A percentile compares a stretch with the other conserved stretches of the same genome.
Conservation (phyloP, 1,140 invertebrate species). For the Atopsyche davidsoni region DNA sequence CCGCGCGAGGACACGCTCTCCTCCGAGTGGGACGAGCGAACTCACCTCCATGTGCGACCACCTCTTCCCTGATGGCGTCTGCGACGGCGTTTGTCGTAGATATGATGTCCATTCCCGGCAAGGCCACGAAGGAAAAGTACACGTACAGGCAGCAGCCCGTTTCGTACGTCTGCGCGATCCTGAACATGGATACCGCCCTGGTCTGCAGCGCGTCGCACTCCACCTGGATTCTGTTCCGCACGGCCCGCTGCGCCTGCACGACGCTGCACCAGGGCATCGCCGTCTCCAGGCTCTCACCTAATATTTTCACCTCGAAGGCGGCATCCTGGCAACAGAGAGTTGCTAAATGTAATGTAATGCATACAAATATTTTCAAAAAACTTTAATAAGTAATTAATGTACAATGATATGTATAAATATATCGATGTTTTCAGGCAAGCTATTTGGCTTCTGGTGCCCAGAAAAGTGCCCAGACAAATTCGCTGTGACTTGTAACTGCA, state of each 20-base stretch:
- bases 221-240: slow-evolving; percentile 70
- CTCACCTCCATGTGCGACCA: slow-evolving; percentile 74
- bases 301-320: slow-evolving; percentile 78
- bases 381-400: no score
- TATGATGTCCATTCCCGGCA: slow-evolving; percentile 62
- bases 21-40: no score
- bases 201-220: slow-evolving; percentile 68
- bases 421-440: no score
- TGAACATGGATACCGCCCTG: slow-evolving; percentile 61
- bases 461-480: no score
- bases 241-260: slow-evolving; percentile 73
- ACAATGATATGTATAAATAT: no score
- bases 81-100: slow-evolving; percentile 75
- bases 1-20: no score
- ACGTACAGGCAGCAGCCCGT: slow-evolving; percentile 96
- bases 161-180: slow-evolving; percentile 96
- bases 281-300: slow-evolving; percentile 97
- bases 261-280: slow-evolving; percentile 94
- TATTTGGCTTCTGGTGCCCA: no score
- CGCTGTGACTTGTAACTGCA: no score
- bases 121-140: slow-evolving; percentile 87
- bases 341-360: no score
- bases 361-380: no score
- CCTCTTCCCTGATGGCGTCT: slow-evolving; percentile 80
- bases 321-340: slow-evolving; percentile 74